Base-by-base conservation (phyloP, 2,888 invertebrate species). In the Craniophora ligustri region DNA sequence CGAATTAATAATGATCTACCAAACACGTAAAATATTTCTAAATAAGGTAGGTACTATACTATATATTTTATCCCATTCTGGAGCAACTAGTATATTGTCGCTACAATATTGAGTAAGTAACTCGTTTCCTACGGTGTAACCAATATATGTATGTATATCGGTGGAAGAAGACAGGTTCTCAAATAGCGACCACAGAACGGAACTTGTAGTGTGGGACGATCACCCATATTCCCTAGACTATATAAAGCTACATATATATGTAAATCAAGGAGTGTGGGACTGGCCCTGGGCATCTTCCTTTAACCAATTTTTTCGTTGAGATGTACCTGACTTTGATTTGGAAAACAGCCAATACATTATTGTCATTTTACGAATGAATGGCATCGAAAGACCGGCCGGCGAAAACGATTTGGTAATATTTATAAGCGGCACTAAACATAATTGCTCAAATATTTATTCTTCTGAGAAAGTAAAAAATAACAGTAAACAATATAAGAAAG, bases 401-500 rank as follows among this genome's bases (percentile, higher is more conserved):
- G 21, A 3, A 23, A 10, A 3, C 1, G 23, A 3, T 10, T 8
- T 10, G 2, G 2, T 14, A 14, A 14, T 32, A 16, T 18, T 18
- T n/a, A 5, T 5, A 35, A 2, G 18, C 5, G 16, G n/a, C 4
- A 7, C 34, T 21, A 18, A 15, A 13, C n/a, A n/a, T n/a, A n/a
- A n/a, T n/a, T n/a, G n/a, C n/a, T 32, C 8, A 23, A 28, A 23
- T 44, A 23, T 26, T 35, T 14, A 14, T 3, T 8, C 3, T 26
- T 4, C n/a, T 0, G 19, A 15, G 21, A 51, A 50, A 58, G 34
- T 35, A 7, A 47, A 47, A 47, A 47, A 34, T 35, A 28, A 40
- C 36, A 49, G 42, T 36, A 61, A 67, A 55, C 36, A 54, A 42
- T 42, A 48, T 38, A 72, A 62, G 70, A 67, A 67, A 75, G 58